These are phyloP conservation scores for Molorchus minor DNA, from an alignment of 2,888 invertebrate species.

Conservation along the genomic window DNA sequence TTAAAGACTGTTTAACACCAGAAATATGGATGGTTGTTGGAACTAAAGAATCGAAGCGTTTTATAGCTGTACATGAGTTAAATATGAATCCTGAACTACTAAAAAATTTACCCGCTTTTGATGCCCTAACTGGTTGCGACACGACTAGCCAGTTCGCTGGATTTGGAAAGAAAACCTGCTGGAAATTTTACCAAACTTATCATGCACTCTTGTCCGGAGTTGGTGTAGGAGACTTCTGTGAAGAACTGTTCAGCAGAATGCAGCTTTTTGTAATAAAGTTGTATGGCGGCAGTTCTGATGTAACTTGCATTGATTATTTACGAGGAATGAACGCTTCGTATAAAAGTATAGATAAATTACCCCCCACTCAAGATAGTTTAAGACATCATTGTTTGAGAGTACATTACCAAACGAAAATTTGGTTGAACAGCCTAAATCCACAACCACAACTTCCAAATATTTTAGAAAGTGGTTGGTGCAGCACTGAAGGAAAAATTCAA, in stretches of 20 bases:
- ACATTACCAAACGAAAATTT: constrained; percentile 17
- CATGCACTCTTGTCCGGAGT: background rate
- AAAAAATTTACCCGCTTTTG: constrained; percentile 36
- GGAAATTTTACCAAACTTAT: constrained; percentile 26
- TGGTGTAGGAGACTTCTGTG: background rate
- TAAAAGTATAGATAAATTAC: constrained; percentile 22
- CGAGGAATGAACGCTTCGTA: constrained; percentile 9
- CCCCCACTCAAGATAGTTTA: constrained; percentile 20
- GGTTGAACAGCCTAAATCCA: constrained; percentile 12
- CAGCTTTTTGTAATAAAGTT: constrained; percentile 15
- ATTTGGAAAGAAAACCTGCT: constrained; percentile 32
- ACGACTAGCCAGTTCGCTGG: constrained; percentile 36
- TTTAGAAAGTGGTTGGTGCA: background rate
- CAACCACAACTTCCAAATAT: background rate
- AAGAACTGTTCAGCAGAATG: background rate
- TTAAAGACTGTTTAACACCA: constrained; percentile 24
- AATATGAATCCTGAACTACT: constrained; percentile 11
- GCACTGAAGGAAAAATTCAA: background rate
- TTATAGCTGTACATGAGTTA: constrained; percentile 32
- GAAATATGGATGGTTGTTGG: constrained; percentile 34
- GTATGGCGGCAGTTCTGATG: constrained; percentile 5
- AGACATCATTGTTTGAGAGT: constrained; percentile 16
- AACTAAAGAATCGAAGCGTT: constrained; percentile 17
- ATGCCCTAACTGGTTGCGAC: constrained; percentile 38
- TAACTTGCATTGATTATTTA: constrained; percentile 5